Percentiles rank a stretch among this genome's conserved stretches.
These are phyloP conservation scores for Alosa alosa DNA, from an alignment of 2,113 vertebrate species.

Conservation along the genomic window DNA sequence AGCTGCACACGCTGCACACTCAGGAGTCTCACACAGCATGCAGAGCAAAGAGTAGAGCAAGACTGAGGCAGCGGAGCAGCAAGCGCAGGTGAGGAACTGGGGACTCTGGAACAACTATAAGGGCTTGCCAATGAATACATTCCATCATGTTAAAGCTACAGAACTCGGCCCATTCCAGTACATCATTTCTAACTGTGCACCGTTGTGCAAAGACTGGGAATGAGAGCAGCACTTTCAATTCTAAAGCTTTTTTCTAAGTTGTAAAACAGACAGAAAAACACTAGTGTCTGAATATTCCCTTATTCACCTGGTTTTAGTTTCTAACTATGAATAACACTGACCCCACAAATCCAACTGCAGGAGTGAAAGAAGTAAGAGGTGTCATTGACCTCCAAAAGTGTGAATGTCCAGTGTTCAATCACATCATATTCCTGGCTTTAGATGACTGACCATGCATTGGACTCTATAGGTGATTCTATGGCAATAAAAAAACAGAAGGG, in stretches of 20 bases:
- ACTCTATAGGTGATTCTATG: too few relatives aligned
- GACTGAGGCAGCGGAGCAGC: neutral
- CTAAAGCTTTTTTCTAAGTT: neutral
- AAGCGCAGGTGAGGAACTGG: neutral
- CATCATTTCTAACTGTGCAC: neutral
- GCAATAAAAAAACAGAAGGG: too few relatives aligned
- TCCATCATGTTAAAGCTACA: neutral
- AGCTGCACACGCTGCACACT: neutral
- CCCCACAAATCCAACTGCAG: neutral
- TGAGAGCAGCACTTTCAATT: neutral
- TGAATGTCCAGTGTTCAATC: too few relatives aligned
- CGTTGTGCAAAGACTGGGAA: neutral
- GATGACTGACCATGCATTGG: too few relatives aligned
- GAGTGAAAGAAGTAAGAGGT: too few relatives aligned
- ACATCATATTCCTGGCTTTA: too few relatives aligned
- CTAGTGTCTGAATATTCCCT: neutral
- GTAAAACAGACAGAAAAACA: neutral
- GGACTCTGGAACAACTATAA: neutral
- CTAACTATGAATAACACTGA: neutral
- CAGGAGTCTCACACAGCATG: neutral
- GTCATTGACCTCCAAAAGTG: too few relatives aligned
- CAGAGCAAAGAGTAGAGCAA: neutral
- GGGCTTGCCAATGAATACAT: neutral
- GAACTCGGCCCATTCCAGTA: neutral
- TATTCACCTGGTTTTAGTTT: neutral